Percentiles rank a stretch among this genome's conserved stretches.
These are phyloP conservation scores for Drosophila bunnanda DNA, from an alignment of 2,888 invertebrate species.

Conservation along the genomic window DNA sequence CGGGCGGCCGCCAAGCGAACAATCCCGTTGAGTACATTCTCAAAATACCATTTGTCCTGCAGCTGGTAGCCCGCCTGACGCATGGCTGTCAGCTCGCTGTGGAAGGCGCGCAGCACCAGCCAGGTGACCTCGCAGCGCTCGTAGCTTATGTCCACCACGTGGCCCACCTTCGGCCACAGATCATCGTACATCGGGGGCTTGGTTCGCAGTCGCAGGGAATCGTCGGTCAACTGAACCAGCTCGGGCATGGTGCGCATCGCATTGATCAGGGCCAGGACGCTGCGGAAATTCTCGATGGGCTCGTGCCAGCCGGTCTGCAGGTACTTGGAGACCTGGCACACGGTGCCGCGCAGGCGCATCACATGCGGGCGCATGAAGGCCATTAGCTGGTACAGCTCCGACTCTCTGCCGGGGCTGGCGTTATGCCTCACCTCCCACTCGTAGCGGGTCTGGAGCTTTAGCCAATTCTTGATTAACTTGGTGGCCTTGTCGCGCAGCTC, in stretches of 20 bases:
- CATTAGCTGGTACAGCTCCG: slow-evolving; percentile 54
- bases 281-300: slow-evolving; percentile 76
- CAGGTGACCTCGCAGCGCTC: slow-evolving; percentile 81
- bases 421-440: slow-evolving; percentile 73
- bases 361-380: slow-evolving; percentile 61
- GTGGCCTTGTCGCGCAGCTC: slow-evolving; percentile 80
- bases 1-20: slow-evolving; percentile 30
- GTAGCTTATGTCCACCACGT: slow-evolving; percentile 20
- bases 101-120: slow-evolving; percentile 76
- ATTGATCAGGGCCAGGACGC: slow-evolving; percentile 62
- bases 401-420: background rate
- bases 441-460: slow-evolving; percentile 73
- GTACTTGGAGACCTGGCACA: slow-evolving; percentile 71
- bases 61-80: slow-evolving; percentile 72
- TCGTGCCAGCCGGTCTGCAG: slow-evolving; percentile 64
- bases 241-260: slow-evolving; percentile 55
- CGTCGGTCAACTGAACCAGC: slow-evolving; percentile 53
- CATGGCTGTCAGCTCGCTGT: slow-evolving; percentile 72
- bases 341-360: slow-evolving; percentile 44
- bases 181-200: slow-evolving; percentile 49
- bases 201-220: background rate
- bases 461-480: slow-evolving; percentile 79
- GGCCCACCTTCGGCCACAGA: slow-evolving; percentile 58
- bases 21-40: slow-evolving; percentile 66
- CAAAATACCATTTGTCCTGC: slow-evolving; percentile 83